phyloP scores from a whole-genome alignment of 92 coral and sea anemone species.

The Zoanthus gigantus region DNA sequence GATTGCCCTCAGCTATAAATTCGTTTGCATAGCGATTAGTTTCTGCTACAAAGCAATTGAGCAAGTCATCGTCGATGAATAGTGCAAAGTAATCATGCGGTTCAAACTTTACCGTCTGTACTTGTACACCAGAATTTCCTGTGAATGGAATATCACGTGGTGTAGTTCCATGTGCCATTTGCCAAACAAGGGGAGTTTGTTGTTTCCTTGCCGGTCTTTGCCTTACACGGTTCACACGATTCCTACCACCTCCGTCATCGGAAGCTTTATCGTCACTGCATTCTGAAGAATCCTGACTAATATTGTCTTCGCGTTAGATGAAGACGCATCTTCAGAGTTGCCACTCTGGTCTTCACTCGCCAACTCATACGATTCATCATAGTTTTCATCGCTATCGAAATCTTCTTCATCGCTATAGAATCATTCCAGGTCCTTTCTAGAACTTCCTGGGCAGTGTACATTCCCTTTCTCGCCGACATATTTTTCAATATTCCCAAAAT shows the following conservation, averaged over 20 bases:
- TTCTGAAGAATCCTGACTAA: neutral
- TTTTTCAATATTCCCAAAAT: neutral
- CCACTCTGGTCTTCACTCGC: neutral
- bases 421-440: neutral
- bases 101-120: no score
- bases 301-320: neutral
- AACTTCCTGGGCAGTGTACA: neutral
- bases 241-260: neutral
- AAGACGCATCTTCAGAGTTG: neutral
- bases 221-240: neutral
- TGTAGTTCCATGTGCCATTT: no score
- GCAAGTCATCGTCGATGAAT: no score
- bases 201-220: no score
- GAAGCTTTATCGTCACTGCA: neutral
- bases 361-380: no score
- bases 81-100: no score
- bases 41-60: no score
- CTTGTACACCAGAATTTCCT: no score
- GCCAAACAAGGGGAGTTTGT: no score
- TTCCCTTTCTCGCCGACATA: neutral
- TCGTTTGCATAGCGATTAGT: no score
- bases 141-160: no score
- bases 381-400: neutral
- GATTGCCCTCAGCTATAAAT: no score
- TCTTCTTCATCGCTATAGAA: neutral